Evolutionary conservation across 92 coral and sea anemone genomes (phyloP).

Genomic region (Chrysogorgia sp.): DNA sequence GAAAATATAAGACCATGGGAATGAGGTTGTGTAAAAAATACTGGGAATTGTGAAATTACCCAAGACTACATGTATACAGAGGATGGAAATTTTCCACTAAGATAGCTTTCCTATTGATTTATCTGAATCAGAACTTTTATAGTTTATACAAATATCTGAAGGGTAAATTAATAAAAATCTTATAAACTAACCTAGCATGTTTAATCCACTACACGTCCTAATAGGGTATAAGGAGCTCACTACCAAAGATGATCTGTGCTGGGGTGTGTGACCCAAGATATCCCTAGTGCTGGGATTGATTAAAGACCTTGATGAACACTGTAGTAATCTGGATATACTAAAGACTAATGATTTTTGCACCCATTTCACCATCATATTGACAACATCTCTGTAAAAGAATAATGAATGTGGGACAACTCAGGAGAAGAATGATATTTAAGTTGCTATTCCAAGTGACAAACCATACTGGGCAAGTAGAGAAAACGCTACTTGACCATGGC

Average conservation of each 20-base stretch:
- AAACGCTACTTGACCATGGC: no score
- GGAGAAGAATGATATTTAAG: no score
- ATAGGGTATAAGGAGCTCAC: not conserved
- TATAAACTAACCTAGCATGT: slow-evolving; percentile 38
- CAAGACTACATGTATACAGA: no score
- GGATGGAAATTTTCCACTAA: no score
- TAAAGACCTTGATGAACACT: slow-evolving; percentile 14
- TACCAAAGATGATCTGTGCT: slow-evolving; percentile 12
- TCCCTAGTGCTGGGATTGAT: slow-evolving; percentile 9
- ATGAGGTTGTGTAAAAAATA: no score
- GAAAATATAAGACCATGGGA: no score
- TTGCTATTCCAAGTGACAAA: no score
- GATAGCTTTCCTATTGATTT: no score
- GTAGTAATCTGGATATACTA: slow-evolving; percentile 3
- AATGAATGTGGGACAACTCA: no score
- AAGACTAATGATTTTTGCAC: slow-evolving; percentile 10
- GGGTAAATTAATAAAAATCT: not conserved
- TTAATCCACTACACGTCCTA: slow-evolving; percentile 27
- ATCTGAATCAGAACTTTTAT: not conserved
- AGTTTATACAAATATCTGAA: not conserved
- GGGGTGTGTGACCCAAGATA: slow-evolving; percentile 10
- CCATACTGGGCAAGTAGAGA: no score
- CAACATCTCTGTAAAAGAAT: slow-evolving; percentile 17
- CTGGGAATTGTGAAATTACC: no score
- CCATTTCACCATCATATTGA: slow-evolving; percentile 32